Conservation (phyloP, 2,888 invertebrate species). For the Agrochola lychnidis region DNA sequence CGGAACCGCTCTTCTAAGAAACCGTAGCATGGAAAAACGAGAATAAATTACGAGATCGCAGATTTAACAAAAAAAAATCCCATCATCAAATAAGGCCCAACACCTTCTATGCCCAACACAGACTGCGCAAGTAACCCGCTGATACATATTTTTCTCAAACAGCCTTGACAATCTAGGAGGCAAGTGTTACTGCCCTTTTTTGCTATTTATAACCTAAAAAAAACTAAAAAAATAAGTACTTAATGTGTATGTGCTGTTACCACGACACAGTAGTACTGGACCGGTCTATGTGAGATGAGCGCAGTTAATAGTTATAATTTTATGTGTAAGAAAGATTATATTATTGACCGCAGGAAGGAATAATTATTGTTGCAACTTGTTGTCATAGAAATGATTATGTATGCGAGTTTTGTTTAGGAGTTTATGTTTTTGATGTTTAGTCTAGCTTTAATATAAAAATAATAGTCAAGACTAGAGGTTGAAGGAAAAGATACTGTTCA, state of each 20-base stretch:
- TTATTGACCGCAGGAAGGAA: background rate
- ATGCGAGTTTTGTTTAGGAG: background rate
- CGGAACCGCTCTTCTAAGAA: background rate
- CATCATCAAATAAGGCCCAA: background rate
- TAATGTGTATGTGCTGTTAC: slow-evolving; percentile 61
- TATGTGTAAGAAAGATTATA: background rate
- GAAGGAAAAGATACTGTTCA: background rate
- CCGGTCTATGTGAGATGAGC: slow-evolving; percentile 64
- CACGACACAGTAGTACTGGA: slow-evolving; percentile 60
- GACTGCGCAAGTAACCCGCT: slow-evolving; percentile 14
- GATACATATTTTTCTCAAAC: slow-evolving; percentile 33
- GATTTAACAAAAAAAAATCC: too few species aligned
- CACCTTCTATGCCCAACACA: background rate
- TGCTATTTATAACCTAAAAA: slow-evolving; percentile 66
- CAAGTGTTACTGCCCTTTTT: slow-evolving; percentile 67
- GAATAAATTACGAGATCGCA: too few species aligned
- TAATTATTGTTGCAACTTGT: background rate
- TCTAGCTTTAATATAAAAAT: too few species aligned
- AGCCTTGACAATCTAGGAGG: slow-evolving; percentile 56
- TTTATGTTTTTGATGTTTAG: background rate
- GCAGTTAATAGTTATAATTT: slow-evolving; percentile 13
- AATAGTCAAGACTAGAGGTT: too few species aligned
- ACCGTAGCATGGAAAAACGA: too few species aligned
- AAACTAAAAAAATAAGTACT: slow-evolving; percentile 33
- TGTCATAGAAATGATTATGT: background rate